A percentile compares a stretch with the other conserved stretches of the same genome.
Evolutionary conservation across 2,797 vertebrate genomes (phyloP).

Genomic region (Chaunax sp.): DNA sequence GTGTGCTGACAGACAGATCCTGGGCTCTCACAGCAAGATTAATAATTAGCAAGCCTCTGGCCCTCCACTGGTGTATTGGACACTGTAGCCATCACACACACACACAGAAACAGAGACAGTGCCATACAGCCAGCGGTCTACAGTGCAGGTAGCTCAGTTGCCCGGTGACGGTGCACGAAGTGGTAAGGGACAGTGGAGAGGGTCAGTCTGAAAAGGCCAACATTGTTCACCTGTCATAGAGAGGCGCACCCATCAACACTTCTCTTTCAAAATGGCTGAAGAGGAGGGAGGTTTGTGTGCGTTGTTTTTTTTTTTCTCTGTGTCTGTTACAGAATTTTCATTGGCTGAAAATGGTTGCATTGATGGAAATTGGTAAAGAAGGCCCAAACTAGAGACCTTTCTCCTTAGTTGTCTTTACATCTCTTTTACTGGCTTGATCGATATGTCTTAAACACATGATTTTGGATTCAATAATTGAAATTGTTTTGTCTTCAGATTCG

Average conservation of each 20-base stretch:
- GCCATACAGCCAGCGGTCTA: slow-evolving; percentile 52
- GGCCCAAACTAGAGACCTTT: not conserved
- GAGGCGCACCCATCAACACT: slow-evolving; percentile 65
- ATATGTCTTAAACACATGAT: not conserved
- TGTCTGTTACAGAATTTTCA: slow-evolving; percentile 34
- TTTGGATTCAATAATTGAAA: not conserved
- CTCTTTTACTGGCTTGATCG: not conserved
- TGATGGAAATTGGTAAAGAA: not conserved
- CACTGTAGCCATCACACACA: slow-evolving; percentile 50
- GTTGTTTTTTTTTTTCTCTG: slow-evolving; percentile 26
- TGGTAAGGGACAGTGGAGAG: slow-evolving; percentile 57
- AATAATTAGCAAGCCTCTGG: slow-evolving; percentile 84
- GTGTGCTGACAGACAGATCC: slow-evolving; percentile 74
- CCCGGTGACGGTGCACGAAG: slow-evolving; percentile 70
- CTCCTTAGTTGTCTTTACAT: not conserved
- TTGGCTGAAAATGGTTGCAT: slow-evolving; percentile 17
- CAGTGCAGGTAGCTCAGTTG: slow-evolving; percentile 70
- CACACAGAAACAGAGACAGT: slow-evolving; percentile 28
- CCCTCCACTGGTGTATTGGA: slow-evolving; percentile 82
- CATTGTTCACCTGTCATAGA: slow-evolving; percentile 75
- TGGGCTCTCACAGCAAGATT: slow-evolving; percentile 79
- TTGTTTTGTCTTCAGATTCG: slow-evolving; percentile 20
- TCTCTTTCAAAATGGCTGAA: slow-evolving; percentile 72
- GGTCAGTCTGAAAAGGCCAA: slow-evolving; percentile 69
- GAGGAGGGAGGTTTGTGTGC: slow-evolving; percentile 76